Conservation (phyloP, 2,113 vertebrate genomes). For the Grus americana region DNA sequence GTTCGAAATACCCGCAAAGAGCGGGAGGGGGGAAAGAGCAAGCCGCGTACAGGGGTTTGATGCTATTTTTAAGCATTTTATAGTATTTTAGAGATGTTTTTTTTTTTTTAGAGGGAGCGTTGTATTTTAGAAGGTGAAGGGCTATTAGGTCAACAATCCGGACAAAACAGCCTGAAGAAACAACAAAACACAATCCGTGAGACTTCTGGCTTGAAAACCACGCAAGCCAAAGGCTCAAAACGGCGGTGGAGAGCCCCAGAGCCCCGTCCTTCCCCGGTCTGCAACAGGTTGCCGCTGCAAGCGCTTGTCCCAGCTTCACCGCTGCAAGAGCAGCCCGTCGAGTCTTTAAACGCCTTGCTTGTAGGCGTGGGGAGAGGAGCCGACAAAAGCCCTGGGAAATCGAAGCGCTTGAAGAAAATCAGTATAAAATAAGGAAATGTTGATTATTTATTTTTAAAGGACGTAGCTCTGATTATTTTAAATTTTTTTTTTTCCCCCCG, state of each 20-base stretch:
- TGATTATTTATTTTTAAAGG: background rate
- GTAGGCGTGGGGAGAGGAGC: rapidly evolving
- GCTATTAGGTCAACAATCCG: background rate
- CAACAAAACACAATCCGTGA: background rate
- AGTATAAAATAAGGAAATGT: background rate
- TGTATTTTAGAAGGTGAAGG: background rate
- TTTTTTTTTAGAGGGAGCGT: background rate
- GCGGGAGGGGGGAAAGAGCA: conserved; percentile 61
- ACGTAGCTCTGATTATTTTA: background rate
- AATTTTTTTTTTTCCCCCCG: too few relatives aligned
- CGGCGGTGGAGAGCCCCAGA: background rate
- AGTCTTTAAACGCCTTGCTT: background rate
- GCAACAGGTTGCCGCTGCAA: background rate
- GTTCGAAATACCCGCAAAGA: conserved; percentile 84
- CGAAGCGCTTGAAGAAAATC: background rate
- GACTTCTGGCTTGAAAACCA: background rate
- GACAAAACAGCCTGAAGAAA: background rate
- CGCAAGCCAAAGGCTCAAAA: background rate
- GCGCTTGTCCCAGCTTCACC: too few relatives aligned
- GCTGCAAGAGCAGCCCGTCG: too few relatives aligned
- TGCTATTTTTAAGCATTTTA: background rate
- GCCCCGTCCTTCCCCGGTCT: background rate
- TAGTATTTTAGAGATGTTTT: background rate
- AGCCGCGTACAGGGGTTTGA: conserved; percentile 14
- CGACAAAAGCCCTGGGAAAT: too few relatives aligned